A percentile compares a stretch with the other conserved stretches of the same genome.
Conservation (phyloP, 2,797 vertebrate genomes). For the Petrocephalus schoutedeni region DNA sequence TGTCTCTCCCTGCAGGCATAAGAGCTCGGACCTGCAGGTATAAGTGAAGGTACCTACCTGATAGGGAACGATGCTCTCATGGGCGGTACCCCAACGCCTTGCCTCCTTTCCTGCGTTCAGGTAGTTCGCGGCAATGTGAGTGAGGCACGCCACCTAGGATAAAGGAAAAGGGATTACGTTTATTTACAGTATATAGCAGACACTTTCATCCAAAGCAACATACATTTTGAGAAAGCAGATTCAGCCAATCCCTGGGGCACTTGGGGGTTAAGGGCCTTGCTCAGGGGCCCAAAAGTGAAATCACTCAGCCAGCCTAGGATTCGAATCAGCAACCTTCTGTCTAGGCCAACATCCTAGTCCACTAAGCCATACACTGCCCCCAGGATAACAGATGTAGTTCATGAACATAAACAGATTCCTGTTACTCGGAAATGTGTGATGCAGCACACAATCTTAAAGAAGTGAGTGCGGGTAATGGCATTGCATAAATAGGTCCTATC, state of each 20-base stretch:
- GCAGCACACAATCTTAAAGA: background rate
- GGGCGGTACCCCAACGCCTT: slow-evolving; percentile 85
- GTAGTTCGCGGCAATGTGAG: slow-evolving; percentile 84
- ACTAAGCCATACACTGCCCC: background rate
- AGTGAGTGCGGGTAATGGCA: background rate
- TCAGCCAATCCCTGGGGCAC: background rate
- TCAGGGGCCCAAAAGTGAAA: background rate
- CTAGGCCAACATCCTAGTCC: background rate
- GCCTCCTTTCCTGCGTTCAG: slow-evolving; percentile 78
- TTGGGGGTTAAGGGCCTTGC: background rate
- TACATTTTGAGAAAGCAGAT: background rate
- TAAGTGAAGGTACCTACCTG: slow-evolving; percentile 65
- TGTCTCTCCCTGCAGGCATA: background rate
- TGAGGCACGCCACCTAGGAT: slow-evolving; percentile 86
- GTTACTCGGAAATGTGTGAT: background rate
- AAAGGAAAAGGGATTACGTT: slow-evolving; percentile 1
- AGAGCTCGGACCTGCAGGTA: background rate
- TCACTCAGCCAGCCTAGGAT: background rate
- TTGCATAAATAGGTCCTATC: background rate
- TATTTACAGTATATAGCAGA: background rate
- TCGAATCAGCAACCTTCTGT: background rate
- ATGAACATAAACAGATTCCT: background rate
- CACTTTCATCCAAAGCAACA: background rate
- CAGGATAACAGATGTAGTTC: background rate
- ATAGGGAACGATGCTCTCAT: slow-evolving; percentile 90